Conservation (phyloP, 2,888 invertebrate species). For the Plebejus anna region DNA sequence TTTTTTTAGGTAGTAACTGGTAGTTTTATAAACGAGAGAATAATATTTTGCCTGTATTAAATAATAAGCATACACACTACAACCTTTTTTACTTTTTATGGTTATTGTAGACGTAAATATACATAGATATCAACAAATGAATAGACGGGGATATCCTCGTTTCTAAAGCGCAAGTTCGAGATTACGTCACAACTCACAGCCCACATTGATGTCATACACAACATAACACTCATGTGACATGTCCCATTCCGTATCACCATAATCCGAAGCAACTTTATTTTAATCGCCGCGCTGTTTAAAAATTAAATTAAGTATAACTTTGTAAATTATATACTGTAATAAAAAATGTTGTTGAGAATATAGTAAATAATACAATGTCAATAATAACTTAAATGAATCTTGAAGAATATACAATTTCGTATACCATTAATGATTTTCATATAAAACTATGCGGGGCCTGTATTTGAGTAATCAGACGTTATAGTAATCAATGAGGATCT, state of each 20-base stretch:
- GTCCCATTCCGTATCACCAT: not conserved
- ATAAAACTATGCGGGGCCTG: not conserved
- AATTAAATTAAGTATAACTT: not conserved
- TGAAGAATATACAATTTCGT: not conserved
- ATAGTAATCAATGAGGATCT: not conserved
- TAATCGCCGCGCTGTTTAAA: not conserved
- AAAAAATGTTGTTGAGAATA: not conserved
- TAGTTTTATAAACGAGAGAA: not conserved
- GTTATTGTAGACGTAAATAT: slow-evolving; percentile 29
- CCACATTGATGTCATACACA: slow-evolving; percentile 59
- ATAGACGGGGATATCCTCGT: slow-evolving; percentile 69
- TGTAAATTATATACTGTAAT: not conserved
- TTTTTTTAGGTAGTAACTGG: not conserved
- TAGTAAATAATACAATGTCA: not conserved
- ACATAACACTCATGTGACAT: not conserved
- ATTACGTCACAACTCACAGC: slow-evolving; percentile 62
- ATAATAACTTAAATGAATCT: not conserved
- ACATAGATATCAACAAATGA: slow-evolving; percentile 32
- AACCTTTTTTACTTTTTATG: not conserved
- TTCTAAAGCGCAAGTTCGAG: slow-evolving; percentile 54
- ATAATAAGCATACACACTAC: not conserved
- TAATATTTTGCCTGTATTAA: not conserved
- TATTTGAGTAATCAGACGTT: not conserved
- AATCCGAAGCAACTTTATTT: not conserved
- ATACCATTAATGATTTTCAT: not conserved